phyloP scores from a whole-genome alignment of 2,888 invertebrate species.

The Chymomyza fuscimana region DNA sequence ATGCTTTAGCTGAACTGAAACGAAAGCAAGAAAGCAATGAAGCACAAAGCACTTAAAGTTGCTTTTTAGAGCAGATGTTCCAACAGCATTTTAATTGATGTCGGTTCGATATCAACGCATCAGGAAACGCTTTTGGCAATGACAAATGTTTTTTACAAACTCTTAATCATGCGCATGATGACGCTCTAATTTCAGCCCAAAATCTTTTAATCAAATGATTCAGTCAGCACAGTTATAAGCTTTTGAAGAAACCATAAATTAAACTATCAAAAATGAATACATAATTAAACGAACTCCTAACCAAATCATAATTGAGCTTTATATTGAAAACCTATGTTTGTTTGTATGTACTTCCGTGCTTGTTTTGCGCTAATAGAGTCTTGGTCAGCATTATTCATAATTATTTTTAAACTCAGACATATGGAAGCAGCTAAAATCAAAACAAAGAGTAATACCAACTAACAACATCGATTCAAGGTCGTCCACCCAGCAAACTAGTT shows the following conservation, averaged over 20 bases:
- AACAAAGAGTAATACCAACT: conserved; percentile 23
- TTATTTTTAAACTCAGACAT: conserved; percentile 30
- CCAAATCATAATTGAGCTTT: not conserved
- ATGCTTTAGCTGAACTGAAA: not conserved
- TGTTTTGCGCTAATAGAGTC: conserved; percentile 18
- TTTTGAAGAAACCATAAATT: too few relatives aligned
- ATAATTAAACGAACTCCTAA: not conserved
- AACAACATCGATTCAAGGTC: conserved; percentile 53
- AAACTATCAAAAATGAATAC: too few relatives aligned
- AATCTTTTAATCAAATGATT: too few relatives aligned
- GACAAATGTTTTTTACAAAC: too few relatives aligned
- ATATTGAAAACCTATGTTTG: conserved; percentile 15
- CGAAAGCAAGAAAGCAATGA: too few relatives aligned
- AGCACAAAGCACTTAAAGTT: not conserved
- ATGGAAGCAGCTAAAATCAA: conserved; percentile 20
- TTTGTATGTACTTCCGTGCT: conserved; percentile 10
- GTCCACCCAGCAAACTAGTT: conserved; percentile 36
- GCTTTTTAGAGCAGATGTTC: not conserved
- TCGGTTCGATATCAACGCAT: not conserved
- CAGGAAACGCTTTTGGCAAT: too few relatives aligned
- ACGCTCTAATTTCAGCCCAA: too few relatives aligned
- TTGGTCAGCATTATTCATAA: conserved; percentile 18
- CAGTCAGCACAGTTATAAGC: too few relatives aligned
- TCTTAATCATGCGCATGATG: too few relatives aligned
- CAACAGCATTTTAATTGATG: not conserved